Evolutionary conservation across 2,113 vertebrate genomes (phyloP).

Genomic region (Megaceryle torquata): DNA sequence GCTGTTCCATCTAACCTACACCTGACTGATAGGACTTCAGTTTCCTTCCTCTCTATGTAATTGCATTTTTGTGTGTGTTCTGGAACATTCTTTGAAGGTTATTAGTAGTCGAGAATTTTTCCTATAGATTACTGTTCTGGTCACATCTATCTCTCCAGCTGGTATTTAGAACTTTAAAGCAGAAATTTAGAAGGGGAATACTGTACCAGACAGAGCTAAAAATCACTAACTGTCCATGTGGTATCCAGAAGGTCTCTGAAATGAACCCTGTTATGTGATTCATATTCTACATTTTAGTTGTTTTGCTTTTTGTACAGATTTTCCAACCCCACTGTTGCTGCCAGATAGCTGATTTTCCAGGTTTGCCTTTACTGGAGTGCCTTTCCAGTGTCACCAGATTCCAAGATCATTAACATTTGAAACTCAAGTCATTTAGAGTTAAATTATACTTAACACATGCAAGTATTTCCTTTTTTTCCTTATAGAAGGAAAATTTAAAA

Average conservation of each 20-base stretch:
- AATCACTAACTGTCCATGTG: background rate
- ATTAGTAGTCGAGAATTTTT: background rate
- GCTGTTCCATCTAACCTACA: background rate
- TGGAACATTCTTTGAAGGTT: background rate
- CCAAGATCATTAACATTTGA: background rate
- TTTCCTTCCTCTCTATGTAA: background rate
- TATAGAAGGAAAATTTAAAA: background rate
- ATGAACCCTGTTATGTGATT: background rate
- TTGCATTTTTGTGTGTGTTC: background rate
- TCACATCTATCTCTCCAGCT: background rate
- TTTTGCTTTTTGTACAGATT: background rate
- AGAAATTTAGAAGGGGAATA: background rate
- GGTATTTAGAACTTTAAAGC: background rate
- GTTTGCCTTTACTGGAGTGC: background rate
- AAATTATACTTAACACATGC: background rate
- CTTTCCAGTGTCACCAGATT: background rate
- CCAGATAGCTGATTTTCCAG: background rate
- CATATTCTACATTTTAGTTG: background rate
- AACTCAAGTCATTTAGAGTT: background rate
- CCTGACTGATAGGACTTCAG: background rate
- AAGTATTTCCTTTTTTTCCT: background rate
- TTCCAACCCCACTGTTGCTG: background rate
- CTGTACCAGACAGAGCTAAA: background rate
- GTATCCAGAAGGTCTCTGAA: background rate
- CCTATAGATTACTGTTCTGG: background rate